Percentiles rank a stretch among this genome's conserved stretches.
Evolutionary conservation across 2,797 vertebrate genomes (phyloP).

Genomic region (Austrolebias charrua): DNA sequence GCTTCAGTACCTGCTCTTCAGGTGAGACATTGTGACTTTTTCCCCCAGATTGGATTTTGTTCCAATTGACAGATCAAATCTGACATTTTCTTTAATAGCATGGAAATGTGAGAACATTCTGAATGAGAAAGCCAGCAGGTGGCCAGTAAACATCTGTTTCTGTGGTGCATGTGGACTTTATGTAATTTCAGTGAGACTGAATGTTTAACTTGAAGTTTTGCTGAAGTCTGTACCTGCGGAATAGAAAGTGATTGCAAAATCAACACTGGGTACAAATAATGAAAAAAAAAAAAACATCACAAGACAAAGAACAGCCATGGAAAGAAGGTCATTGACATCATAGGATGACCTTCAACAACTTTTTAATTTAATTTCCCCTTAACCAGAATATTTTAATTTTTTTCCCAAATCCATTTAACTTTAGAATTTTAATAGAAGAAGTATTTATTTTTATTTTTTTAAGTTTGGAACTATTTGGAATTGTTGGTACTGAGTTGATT

Average conservation of each 20-base stretch:
- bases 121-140: slow-evolving; percentile 24
- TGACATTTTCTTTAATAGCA: slow-evolving; percentile 30
- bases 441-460: not conserved
- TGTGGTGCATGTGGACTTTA: slow-evolving; percentile 31
- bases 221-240: slow-evolving; percentile 13
- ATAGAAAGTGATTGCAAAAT: slow-evolving; percentile 26
- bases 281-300: not conserved
- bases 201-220: slow-evolving; percentile 28
- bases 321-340: slow-evolving; percentile 2
- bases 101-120: slow-evolving; percentile 14
- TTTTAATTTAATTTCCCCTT: not conserved
- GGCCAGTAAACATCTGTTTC: slow-evolving; percentile 45
- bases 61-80: slow-evolving; percentile 44
- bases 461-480: not conserved
- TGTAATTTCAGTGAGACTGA: slow-evolving; percentile 29
- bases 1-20: slow-evolving; percentile 40
- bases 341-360: slow-evolving; percentile 3
- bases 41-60: slow-evolving; percentile 56
- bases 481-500: too few relatives aligned
- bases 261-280: slow-evolving; percentile 12
- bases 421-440: slow-evolving; percentile 4
- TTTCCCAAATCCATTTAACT: slow-evolving; percentile 2
- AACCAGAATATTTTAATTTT: not conserved
- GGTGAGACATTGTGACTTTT: slow-evolving; percentile 44
- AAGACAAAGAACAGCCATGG: not conserved